Conservation (phyloP, 2,888 invertebrate genomes). For the Drosophila buzzatii region DNA sequence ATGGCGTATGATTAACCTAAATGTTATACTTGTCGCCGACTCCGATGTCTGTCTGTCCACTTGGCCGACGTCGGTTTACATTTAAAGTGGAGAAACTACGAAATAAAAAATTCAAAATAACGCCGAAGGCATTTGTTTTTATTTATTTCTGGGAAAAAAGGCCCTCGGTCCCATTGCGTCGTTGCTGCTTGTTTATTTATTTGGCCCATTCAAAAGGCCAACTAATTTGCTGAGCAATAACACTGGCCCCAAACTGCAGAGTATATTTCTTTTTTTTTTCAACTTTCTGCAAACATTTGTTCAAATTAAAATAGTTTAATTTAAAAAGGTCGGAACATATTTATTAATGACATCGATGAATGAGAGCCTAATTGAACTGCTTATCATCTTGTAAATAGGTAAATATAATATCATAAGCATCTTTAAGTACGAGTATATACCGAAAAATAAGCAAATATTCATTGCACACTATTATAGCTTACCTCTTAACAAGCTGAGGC, state of each 20-base stretch:
- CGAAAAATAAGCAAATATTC: constrained; percentile 13
- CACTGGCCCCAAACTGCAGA: constrained; percentile 33
- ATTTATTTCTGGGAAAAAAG: constrained; percentile 50
- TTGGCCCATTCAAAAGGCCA: constrained; percentile 53
- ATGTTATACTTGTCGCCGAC: constrained; percentile 48
- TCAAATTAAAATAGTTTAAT: constrained; percentile 5
- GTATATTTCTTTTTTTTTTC: constrained; percentile 18
- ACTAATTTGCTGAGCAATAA: constrained; percentile 64
- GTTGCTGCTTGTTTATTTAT: constrained; percentile 43
- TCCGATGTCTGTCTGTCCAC: constrained; percentile 15
- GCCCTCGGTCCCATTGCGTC: constrained; percentile 39
- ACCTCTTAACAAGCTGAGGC: constrained; percentile 12
- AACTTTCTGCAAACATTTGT: constrained; percentile 24
- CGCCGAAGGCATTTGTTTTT: constrained; percentile 31
- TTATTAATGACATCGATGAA: constrained; percentile 2
- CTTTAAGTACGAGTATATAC: constrained; percentile 3
- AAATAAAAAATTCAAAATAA: constrained; percentile 39
- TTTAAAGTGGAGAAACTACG: constrained; percentile 74
- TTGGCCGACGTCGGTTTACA: constrained; percentile 54
- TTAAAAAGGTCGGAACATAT: constrained; percentile 3
- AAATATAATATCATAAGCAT: not conserved
- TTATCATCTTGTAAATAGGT: not conserved
- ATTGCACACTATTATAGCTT: constrained; percentile 1
- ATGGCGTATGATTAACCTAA: constrained; percentile 78
- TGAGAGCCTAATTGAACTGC: not conserved